Percentiles rank a stretch among this genome's conserved stretches.
These are phyloP conservation scores for Melikaiella ostensackeni DNA, from an alignment of 2,888 invertebrate genomes.

Conservation along the genomic window DNA sequence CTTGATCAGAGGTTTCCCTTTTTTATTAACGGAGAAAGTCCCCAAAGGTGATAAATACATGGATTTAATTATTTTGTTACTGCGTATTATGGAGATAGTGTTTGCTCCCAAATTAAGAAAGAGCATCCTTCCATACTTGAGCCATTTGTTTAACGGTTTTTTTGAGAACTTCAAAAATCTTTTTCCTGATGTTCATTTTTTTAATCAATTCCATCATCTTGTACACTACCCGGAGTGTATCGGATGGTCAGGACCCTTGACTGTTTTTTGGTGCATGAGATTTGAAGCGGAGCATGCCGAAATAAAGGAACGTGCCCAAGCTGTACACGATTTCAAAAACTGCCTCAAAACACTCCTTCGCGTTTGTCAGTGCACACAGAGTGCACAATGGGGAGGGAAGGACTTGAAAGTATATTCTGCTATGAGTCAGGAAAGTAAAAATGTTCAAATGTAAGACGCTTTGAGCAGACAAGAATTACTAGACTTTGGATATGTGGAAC, in stretches of 20 bases:
- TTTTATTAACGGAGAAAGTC: too few relatives aligned
- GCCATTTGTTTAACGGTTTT: too few relatives aligned
- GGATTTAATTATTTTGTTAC: slow-evolving; percentile 39
- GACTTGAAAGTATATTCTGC: background rate
- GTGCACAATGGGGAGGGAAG: background rate
- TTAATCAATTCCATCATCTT: too few relatives aligned
- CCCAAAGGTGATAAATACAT: slow-evolving; percentile 35
- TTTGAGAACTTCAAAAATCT: too few relatives aligned
- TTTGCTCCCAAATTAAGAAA: slow-evolving; percentile 42
- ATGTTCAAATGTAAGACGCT: too few relatives aligned
- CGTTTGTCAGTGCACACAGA: slow-evolving; percentile 5
- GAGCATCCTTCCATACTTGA: too few relatives aligned
- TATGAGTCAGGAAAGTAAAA: background rate
- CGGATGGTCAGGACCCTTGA: too few relatives aligned
- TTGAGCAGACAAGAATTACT: too few relatives aligned
- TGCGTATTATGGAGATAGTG: slow-evolving; percentile 47
- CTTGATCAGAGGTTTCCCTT: too few relatives aligned
- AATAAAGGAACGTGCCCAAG: background rate
- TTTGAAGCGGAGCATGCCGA: background rate
- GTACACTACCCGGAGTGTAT: too few relatives aligned
- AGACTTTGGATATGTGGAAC: too few relatives aligned
- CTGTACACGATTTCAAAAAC: background rate
- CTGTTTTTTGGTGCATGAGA: background rate
- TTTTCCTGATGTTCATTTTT: too few relatives aligned
- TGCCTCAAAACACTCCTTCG: background rate